A percentile compares a stretch with the other conserved stretches of the same genome.
These are phyloP conservation scores for Heterochromis multidens DNA, from an alignment of 2,113 vertebrate genomes.

Conservation along the genomic window DNA sequence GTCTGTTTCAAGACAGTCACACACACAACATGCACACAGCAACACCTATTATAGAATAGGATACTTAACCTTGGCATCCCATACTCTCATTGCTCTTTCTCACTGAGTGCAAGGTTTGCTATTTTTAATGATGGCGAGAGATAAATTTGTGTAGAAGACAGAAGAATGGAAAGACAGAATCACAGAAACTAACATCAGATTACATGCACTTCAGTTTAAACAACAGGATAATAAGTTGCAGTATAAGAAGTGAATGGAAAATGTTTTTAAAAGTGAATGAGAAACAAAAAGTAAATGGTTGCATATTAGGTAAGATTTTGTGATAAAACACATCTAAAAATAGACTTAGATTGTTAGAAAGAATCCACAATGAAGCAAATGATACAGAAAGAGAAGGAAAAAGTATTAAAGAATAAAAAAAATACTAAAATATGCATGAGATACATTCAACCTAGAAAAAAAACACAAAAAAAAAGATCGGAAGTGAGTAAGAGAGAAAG, in stretches of 20 bases:
- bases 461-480: neutral
- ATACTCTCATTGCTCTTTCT: constrained; percentile 37
- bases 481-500: constrained; percentile 12
- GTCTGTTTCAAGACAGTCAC: constrained; percentile 66
- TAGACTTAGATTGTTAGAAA: neutral
- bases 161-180: neutral
- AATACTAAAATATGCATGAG: neutral
- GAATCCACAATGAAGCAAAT: neutral
- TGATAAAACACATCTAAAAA: neutral
- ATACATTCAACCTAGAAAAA: neutral
- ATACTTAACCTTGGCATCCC: constrained; percentile 78
- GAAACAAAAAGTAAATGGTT: neutral
- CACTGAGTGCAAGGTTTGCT: constrained; percentile 37
- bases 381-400: neutral
- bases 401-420: neutral
- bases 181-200: neutral
- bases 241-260: neutral
- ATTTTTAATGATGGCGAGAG: constrained; percentile 21
- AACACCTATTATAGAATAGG: constrained; percentile 65
- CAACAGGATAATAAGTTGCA: too few relatives aligned
- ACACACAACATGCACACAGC: constrained; percentile 48
- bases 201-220: neutral
- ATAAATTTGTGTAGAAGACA: neutral
- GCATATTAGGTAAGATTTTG: neutral
- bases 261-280: neutral